Evolutionary conservation across 1,140 invertebrate genomes (phyloP), one percentile per base, ranked within the genome.

Genomic region (Popillia japonica): DNA sequence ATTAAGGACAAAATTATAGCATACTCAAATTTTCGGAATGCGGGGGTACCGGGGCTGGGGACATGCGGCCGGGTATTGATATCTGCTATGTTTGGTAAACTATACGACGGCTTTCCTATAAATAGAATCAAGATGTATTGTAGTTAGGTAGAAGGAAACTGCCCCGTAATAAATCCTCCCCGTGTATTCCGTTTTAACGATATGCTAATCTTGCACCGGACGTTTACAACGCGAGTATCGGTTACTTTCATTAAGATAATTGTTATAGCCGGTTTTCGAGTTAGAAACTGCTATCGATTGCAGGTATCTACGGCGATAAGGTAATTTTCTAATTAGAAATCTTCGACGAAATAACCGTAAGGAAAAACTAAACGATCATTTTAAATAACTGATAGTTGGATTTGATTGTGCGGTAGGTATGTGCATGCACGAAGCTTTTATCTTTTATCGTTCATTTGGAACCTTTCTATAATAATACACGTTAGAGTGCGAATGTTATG

Each of bases 171-270:
- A 74, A 74, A 74, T 74, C 41, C 41, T 74, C 72, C 61, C 61
- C 61, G 27, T 74, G n/a, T 72, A 40, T 7, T 27, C 72, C 41
- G 40, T 34, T 17, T n/a, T 74, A 74, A 74, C 72, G 72, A 74
- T 44, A 74, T 74, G 72, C 72, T 74, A 74, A 74, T 74, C 72
- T 74, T 74, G 40, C 72, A 74, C 72, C 72, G 72, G 72, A 74
- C 72, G 72, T 41, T 74, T 44, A 74, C 27, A 9, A 34, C 34
- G n/a, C 34, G 34, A 41, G 75, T 77, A 77, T 77, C 75, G 75
- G 75, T 77, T 77, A 77, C 75, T 77, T 77, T 77, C 75, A 77
- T 77, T 77, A 77, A 77, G 75, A 40, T 77, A 77, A 77, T 77
- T 77, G 75, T 77, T 77, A 77, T 74, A 74, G 72, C 34, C n/a